Percentiles rank a stretch among this genome's conserved stretches.
Evolutionary conservation across 1,140 invertebrate species (phyloP).

Genomic region (Caenorhabditis tropicalis): DNA sequence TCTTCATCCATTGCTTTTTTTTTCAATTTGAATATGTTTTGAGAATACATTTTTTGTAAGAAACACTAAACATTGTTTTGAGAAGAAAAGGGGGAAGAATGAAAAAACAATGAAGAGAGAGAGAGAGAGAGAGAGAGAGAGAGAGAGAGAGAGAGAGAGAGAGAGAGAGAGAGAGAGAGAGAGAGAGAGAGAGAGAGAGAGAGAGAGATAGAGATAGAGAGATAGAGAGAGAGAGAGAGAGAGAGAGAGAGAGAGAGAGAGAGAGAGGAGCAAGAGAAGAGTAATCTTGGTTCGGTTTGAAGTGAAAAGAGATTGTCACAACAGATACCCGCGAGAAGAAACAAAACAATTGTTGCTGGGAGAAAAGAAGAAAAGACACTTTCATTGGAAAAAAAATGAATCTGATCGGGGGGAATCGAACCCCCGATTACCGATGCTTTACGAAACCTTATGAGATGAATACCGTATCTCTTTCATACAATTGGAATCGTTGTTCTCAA

Average conservation of each 20-base stretch:
- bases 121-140: not conserved
- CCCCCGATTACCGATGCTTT: too few relatives aligned
- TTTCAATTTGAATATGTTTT: conserved; percentile 5
- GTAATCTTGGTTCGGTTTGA: conserved; percentile 15
- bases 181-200: not conserved
- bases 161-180: not conserved
- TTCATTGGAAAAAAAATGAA: not conserved
- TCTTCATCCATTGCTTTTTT: not conserved
- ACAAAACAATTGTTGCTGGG: conserved; percentile 30
- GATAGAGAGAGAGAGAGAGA: not conserved
- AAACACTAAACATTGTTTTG: not conserved
- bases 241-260: not conserved
- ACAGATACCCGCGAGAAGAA: not conserved
- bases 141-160: not conserved
- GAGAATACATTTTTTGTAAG: not conserved
- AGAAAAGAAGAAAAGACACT: not conserved
- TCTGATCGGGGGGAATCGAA: too few relatives aligned
- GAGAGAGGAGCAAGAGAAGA: too few relatives aligned
- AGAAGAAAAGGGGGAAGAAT: too few relatives aligned
- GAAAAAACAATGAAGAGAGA: not conserved
- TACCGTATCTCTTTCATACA: too few relatives aligned
- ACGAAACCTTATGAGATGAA: too few relatives aligned
- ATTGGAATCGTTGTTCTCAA: too few relatives aligned
- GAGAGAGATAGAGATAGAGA: not conserved
- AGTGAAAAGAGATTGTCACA: conserved; percentile 19